A percentile compares a stretch with the other conserved stretches of the same genome.
phyloP scores from a whole-genome alignment of 1,140 invertebrate species.

The Ips typographus region DNA sequence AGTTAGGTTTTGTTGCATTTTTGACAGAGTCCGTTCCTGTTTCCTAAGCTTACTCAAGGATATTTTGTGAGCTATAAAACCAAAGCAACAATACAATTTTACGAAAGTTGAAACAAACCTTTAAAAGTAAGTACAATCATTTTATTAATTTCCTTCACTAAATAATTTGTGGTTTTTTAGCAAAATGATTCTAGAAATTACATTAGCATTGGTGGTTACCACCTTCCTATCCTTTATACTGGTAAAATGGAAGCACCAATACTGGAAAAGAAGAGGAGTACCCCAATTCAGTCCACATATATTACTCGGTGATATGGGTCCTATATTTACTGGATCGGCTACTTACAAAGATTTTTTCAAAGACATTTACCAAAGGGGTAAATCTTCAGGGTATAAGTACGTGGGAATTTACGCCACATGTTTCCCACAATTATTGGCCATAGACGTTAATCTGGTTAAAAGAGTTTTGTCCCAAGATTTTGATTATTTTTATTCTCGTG shows the following conservation, averaged over 20 bases:
- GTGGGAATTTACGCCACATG: conserved; percentile 12
- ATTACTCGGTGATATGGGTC: conserved; percentile 4
- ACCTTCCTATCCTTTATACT: no score
- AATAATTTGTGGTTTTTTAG: no score
- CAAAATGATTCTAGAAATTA: no score
- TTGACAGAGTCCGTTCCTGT: no score
- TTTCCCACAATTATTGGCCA: conserved; percentile 4
- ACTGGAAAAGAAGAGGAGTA: conserved; percentile 15
- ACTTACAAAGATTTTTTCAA: neutral
- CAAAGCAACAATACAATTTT: no score
- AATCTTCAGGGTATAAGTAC: conserved; percentile 4
- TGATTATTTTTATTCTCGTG: conserved; percentile 22
- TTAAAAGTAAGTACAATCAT: no score
- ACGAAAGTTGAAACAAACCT: no score
- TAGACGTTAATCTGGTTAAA: conserved; percentile 1
- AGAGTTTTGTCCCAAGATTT: conserved; percentile 27
- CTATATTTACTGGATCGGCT: neutral
- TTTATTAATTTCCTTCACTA: no score
- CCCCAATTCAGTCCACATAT: conserved; percentile 14
- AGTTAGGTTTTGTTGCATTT: no score
- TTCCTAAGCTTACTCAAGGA: no score
- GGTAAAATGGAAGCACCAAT: neutral
- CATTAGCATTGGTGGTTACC: no score
- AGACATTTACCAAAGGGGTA: conserved; percentile 2
- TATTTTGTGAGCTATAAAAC: no score